phyloP scores from a whole-genome alignment of 2,113 vertebrate genomes.

The Phylloscopus trochilus region DNA sequence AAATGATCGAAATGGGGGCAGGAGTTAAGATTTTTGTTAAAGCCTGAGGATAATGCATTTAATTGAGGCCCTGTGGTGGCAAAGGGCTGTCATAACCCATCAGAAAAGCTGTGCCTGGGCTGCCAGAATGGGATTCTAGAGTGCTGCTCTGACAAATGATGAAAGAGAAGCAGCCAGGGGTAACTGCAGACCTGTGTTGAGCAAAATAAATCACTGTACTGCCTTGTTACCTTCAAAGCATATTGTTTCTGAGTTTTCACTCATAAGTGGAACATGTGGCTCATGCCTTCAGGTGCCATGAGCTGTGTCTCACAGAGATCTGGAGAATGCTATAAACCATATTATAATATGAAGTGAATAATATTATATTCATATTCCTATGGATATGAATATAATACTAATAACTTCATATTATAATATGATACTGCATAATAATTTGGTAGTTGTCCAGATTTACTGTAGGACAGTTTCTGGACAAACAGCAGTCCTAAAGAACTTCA shows the following conservation, averaged over 20 bases:
- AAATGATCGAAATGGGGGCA: neutral
- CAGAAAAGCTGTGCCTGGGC: neutral
- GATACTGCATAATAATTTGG: neutral
- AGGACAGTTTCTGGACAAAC: neutral
- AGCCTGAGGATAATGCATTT: neutral
- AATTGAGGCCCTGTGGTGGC: neutral
- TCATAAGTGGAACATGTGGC: fast-evolving
- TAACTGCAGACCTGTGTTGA: neutral
- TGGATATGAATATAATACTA: neutral
- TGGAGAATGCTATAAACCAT: neutral
- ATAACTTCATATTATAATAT: neutral
- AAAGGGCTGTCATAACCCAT: neutral
- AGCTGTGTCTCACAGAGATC: neutral
- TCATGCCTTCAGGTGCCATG: neutral
- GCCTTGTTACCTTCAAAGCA: neutral
- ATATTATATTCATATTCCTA: neutral
- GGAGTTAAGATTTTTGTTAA: neutral
- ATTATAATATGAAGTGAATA: neutral
- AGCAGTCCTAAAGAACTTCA: neutral
- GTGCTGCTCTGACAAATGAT: neutral
- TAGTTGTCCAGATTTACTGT: neutral
- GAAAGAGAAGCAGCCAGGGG: neutral
- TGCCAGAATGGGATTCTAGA: neutral
- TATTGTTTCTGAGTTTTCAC: neutral
- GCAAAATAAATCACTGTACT: neutral